Conservation (phyloP, 2,888 invertebrate species). For the Euproctis similis region DNA sequence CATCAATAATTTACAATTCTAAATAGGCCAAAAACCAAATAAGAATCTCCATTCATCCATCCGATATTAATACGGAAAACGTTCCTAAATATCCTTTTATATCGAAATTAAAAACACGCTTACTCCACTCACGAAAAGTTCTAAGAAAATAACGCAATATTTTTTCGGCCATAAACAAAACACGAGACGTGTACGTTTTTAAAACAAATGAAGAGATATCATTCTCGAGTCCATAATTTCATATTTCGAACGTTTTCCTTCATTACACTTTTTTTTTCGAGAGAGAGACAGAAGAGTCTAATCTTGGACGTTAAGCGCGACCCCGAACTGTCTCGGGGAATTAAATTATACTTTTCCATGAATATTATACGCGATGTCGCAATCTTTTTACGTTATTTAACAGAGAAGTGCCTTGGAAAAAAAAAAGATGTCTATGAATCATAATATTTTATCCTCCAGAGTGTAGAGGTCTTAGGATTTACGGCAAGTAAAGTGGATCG, state of each 20-base stretch:
- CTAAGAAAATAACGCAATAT: constrained; percentile 9
- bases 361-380: constrained; percentile 67
- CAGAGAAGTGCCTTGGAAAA: constrained; percentile 28
- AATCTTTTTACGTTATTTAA: constrained; percentile 54
- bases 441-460: constrained; percentile 31
- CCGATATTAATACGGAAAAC: constrained; percentile 3
- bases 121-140: constrained; percentile 7
- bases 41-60: constrained; percentile 3
- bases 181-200: constrained; percentile 17
- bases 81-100: constrained; percentile 15
- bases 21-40: not conserved
- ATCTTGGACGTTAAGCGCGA: constrained; percentile 42
- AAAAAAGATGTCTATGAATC: constrained; percentile 47
- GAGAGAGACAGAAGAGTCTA: constrained; percentile 59
- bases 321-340: constrained; percentile 53
- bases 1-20: no score
- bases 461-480: constrained; percentile 11
- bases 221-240: constrained; percentile 53
- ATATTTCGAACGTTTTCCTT: constrained; percentile 56
- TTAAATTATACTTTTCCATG: constrained; percentile 72
- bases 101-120: constrained; percentile 18
- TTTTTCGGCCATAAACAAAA: constrained; percentile 16
- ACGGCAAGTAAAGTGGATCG: constrained; percentile 15
- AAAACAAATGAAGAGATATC: constrained; percentile 43
- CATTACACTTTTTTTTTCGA: constrained; percentile 56